phyloP scores from a whole-genome alignment of 2,888 invertebrate species.

The Yponomeuta malinellus region DNA sequence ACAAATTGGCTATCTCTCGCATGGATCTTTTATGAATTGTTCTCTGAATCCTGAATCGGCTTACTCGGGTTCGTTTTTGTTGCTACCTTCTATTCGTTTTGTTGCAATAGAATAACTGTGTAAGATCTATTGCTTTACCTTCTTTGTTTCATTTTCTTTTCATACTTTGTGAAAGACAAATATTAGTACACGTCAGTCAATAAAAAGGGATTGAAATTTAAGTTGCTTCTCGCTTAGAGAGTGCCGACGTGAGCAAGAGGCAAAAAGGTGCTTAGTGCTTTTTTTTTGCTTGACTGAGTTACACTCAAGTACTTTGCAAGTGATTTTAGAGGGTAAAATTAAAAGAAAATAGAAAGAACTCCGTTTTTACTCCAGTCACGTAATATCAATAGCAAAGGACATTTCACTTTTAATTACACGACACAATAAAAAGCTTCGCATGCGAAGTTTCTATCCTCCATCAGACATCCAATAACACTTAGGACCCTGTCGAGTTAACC shows the following conservation, averaged over 20 bases:
- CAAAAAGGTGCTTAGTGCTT: too few species aligned
- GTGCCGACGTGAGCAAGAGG: neutral
- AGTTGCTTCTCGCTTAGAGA: neutral
- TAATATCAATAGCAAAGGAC: neutral
- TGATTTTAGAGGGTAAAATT: neutral
- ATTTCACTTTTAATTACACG: constrained; percentile 5
- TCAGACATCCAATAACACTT: constrained; percentile 39
- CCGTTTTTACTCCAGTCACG: neutral
- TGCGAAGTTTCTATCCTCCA: constrained; percentile 18
- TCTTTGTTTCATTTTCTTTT: neutral
- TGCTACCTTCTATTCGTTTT: neutral
- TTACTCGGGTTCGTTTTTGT: neutral
- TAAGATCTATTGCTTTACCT: neutral
- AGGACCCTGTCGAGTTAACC: constrained; percentile 42
- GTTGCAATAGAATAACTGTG: neutral
- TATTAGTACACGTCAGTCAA: neutral
- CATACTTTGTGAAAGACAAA: too few species aligned
- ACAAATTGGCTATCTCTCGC: constrained; percentile 61
- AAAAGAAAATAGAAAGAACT: neutral
- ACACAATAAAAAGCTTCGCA: neutral
- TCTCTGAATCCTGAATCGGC: constrained; percentile 30
- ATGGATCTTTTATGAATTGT: constrained; percentile 53
- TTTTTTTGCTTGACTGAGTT: too few species aligned
- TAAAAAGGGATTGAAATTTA: neutral
- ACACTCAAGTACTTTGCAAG: too few species aligned